Base-by-base conservation (phyloP, 1,140 invertebrate genomes). In the Drosophila subpulchrella region DNA sequence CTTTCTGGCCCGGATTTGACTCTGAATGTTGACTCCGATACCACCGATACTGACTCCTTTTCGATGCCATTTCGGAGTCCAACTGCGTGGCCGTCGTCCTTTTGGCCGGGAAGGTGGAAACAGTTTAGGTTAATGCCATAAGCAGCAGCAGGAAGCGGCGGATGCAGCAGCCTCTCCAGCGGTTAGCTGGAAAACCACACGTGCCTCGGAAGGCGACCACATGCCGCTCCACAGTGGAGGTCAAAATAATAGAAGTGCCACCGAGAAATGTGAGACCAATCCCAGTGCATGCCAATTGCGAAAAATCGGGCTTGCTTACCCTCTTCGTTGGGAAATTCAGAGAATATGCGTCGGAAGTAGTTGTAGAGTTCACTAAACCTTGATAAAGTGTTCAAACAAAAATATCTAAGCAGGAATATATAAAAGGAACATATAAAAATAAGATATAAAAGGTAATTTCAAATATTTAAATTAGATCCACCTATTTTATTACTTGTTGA, bases 121-220 rank as follows among this genome's bases (percentile, higher is more conserved):
- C 84, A 90, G 84, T 89, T 89, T 89, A 89, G 84, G 78, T 89
- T 84, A 89, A 89, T 89, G 66, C 78, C 79, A 78, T 39, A 65
- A 70, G 44, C 59, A 58, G 81, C 81, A 84, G 84, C 78, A 79
- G 79, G 78, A 72, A 77, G 67, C 57, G 60, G 47, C 41, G 71
- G 65, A 60, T 48, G 47, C 47, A 56, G 34, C 56, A 56, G 62
- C 68, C 27, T 20, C 27, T 41, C 44, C 65, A 67, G 82, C 70
- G 71, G 72, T 91, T 91, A 91, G 58, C 84, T 82, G 89, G 89
- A 91, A 91, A 91, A 91, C 89, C 89, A 91, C 89, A 91, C 89
- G 89, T 91, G 89, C 89, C 89, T 83, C 80, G 57, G 75, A 68
- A 78, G 74, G 41, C 61, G 84, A 90, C 84, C 84, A 84, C 84